Evolutionary conservation across 1,140 invertebrate genomes (phyloP).

Genomic region (Euura saliciscinereae): DNA sequence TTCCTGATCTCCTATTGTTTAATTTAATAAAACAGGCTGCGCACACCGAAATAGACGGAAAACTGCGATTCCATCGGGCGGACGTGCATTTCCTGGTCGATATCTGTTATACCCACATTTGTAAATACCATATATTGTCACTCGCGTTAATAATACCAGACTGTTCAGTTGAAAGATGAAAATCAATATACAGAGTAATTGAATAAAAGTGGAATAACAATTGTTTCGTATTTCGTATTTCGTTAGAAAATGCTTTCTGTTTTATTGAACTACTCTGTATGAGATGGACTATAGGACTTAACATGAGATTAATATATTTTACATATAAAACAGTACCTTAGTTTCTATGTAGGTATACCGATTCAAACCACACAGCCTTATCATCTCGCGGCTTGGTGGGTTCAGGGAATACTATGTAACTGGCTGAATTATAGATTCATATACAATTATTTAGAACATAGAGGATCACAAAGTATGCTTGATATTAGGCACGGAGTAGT

Average conservation of each 20-base stretch:
- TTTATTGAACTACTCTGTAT: background rate
- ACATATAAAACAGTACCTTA: background rate
- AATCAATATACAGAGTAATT: too few species aligned
- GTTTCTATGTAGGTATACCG: too few species aligned
- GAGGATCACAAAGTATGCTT: background rate
- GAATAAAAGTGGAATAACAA: too few species aligned
- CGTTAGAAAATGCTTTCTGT: background rate
- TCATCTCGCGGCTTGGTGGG: background rate
- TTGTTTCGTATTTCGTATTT: too few species aligned
- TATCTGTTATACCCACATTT: too few species aligned
- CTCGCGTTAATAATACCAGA: too few species aligned
- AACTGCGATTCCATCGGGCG: too few species aligned
- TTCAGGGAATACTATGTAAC: background rate
- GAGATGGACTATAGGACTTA: background rate
- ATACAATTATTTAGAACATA: background rate
- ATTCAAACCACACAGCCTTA: background rate
- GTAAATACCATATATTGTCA: too few species aligned
- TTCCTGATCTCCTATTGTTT: background rate
- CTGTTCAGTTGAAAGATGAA: too few species aligned
- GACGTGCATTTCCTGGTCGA: too few species aligned
- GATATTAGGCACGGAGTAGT: background rate
- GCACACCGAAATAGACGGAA: background rate
- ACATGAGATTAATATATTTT: constrained; percentile 8
- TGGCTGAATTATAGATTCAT: background rate
- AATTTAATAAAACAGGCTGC: background rate